Evolutionary conservation across 2,113 vertebrate genomes (phyloP).

Genomic region (Probosciger aterrimus): DNA sequence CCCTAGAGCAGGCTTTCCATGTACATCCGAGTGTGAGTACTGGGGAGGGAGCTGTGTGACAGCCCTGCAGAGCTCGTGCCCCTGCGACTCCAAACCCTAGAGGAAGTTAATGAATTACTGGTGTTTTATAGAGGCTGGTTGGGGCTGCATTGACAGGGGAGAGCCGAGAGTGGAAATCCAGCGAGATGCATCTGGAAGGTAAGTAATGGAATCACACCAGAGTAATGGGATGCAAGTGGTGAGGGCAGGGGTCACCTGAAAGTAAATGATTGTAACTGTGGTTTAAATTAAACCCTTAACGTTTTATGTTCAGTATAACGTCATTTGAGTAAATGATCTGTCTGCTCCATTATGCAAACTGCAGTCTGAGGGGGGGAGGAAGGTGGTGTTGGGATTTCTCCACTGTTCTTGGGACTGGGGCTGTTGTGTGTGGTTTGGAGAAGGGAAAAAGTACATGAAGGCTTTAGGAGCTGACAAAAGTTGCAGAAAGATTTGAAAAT

Average conservation of each 20-base stretch:
- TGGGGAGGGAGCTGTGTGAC: rapidly evolving
- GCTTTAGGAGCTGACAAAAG: neutral
- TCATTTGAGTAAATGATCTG: neutral
- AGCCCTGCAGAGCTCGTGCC: neutral
- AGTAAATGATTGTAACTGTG: neutral
- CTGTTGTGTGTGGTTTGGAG: neutral
- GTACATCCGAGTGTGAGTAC: rapidly evolving
- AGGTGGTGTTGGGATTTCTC: neutral
- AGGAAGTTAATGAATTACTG: rapidly evolving
- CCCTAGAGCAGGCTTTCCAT: neutral
- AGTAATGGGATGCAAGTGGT: neutral
- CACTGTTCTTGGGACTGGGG: too few relatives aligned
- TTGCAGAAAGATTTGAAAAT: neutral
- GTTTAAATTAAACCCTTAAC: neutral
- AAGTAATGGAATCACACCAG: neutral
- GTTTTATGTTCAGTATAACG: neutral
- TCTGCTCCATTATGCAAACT: rapidly evolving
- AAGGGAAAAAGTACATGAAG: neutral
- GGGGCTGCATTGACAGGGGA: neutral
- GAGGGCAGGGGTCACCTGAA: neutral
- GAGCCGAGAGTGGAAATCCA: neutral
- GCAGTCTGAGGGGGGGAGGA: neutral
- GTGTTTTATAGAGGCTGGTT: neutral
- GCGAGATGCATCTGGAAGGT: neutral
- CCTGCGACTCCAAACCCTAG: rapidly evolving